Evolutionary conservation across 2,797 vertebrate species (phyloP), one percentile per base, ranked within the genome.

Genomic region (Allenopithecus nigroviridis): DNA sequence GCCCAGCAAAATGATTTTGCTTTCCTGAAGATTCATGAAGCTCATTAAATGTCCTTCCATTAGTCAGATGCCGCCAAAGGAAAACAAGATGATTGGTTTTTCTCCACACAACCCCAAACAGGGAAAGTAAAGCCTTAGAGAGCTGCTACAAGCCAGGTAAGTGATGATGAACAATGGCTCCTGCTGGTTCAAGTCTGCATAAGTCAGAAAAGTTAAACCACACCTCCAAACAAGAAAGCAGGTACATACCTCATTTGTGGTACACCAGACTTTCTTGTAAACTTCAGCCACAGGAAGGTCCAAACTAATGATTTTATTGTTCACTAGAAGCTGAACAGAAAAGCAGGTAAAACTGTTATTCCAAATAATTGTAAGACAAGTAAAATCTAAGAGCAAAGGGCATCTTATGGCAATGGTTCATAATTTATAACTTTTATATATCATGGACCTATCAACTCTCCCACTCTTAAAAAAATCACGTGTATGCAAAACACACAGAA

Each of bases 261-360:
- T 99, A 96, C 99, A 99, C 99, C 99, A 99, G 97, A 99, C 99
- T 95, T 99, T 99, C 99, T 99, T 99, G 98, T 99, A 99, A 96
- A 99, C 99, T 97, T 99, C 99, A 7, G 99, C 99, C 97, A 99
- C 99, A 8, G 99, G 99, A 95, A 99, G 98, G 98, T 99, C 99
- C 98, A 99, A 98, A 97, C 99, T 99, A 96, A 99, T 99, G 97
- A 99, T 99, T 98, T 99, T 99, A 98, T 99, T 99, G 98, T 99
- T 99, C 86, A 99, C 99, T 97, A 99, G 97, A 96, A 99, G 99
- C 99, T 99, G 97, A 80, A 98, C 84, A 89, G 28, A 97, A 95
- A 57, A 93, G 83, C 4, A 97, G 5, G 84, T 5, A 33, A 93
- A n/a, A 43, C 9, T 68, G 72, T 96, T 94, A 97, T 4, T 92